Evolutionary conservation across 2,113 vertebrate species (phyloP).

Genomic region (Bungarus multicinctus): DNA sequence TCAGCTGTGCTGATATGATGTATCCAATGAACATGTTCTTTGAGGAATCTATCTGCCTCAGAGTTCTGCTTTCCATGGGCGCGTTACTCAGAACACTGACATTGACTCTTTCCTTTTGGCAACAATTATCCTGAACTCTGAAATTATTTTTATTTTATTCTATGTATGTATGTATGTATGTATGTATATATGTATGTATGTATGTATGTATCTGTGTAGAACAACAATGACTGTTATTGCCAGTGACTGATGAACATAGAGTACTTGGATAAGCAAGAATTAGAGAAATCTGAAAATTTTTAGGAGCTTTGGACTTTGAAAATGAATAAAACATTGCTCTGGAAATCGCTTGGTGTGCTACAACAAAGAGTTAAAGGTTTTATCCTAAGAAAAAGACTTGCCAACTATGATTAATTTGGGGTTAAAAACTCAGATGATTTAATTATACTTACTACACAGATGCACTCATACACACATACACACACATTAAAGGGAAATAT

Average conservation of each 20-base stretch:
- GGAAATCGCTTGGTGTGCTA: constrained; percentile 62
- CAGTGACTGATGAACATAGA: constrained; percentile 25
- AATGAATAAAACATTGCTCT: constrained; percentile 66
- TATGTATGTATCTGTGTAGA: not conserved
- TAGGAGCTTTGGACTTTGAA: constrained; percentile 60
- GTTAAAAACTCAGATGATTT: constrained; percentile 36
- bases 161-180: not conserved
- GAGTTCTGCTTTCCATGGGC: no score
- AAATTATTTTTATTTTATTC: constrained; percentile 22
- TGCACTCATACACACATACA: not conserved
- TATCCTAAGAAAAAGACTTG: constrained; percentile 57
- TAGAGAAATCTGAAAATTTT: constrained; percentile 26
- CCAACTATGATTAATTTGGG: constrained; percentile 45
- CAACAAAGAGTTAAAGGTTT: constrained; percentile 66
- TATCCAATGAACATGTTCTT: no score
- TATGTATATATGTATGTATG: no score
- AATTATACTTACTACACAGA: constrained; percentile 44
- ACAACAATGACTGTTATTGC: constrained; percentile 44
- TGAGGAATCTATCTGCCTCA: no score
- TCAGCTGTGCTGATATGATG: no score
- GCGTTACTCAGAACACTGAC: no score
- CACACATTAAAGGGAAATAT: constrained; percentile 14
- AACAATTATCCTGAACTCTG: constrained; percentile 36
- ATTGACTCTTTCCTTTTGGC: constrained; percentile 43
- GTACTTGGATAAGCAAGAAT: not conserved